Base-by-base conservation (phyloP, 2,888 invertebrate species). In the Thera britannica region DNA sequence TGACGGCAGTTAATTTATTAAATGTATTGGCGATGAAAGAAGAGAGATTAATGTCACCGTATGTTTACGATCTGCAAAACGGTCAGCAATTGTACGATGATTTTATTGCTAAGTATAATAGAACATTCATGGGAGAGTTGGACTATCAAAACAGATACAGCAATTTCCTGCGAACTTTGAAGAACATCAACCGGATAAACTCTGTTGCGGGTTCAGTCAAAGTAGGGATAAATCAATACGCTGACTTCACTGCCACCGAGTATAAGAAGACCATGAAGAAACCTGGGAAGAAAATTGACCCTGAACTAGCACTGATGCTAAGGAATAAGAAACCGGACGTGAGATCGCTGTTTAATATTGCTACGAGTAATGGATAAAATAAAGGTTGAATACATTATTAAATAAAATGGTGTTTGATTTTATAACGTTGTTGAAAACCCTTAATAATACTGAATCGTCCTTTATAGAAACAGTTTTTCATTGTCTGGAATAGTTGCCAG, bases 101-200 rank as follows among this genome's bases (percentile, higher is more conserved):
- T 3, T 85, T 76, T 41, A 58, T 77, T 36, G 75, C 68, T 36
- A 80, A 78, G 70, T 82, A 79, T 67, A 77, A 81, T 3, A 87
- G 80, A 73, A 83, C 70, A 2, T 85, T 82, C 60, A 49, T 57
- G 0, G 75, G 76, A 44, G 72, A 79, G 67, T 67, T 72, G 2
- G 88, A 89, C 23, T 88, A 87, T 72, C 65, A 78, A 23, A 66
- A 73, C 2, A 81, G 84, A 66, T 89, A 81, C 63, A 54, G 71
- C 2, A 82, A 81, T 68, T 90, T 90, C 71, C 62, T 89, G 63
- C 56, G 77, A 55, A 88, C 90, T 41, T 72, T 90, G 49, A 78
- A 73, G 51, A 77, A 65, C 44, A 79, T 90, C 62, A 90, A 90
- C 70, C 48, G 58, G 11, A 83, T 85, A 35, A 90, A 90, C 75